These are phyloP conservation scores for Ectobius pallidus DNA, from an alignment of 2,888 invertebrate species.

Conservation along the genomic window DNA sequence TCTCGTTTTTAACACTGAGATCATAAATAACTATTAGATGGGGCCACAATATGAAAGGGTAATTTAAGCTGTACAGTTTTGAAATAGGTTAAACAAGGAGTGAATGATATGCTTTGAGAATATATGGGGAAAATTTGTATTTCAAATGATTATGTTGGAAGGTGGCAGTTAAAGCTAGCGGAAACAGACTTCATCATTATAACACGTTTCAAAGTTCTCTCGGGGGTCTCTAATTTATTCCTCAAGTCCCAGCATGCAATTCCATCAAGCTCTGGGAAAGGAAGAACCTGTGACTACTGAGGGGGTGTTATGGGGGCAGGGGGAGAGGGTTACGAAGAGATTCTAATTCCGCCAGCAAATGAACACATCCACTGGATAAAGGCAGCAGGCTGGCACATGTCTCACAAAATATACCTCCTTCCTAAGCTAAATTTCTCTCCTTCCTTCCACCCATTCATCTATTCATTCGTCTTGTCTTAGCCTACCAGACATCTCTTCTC, in stretches of 20 bases:
- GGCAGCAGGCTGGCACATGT: constrained; percentile 13
- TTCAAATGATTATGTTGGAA: constrained; percentile 8
- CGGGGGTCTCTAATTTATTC: constrained; percentile 33
- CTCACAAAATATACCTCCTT: constrained; percentile 28
- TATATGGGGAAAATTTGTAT: constrained; percentile 1
- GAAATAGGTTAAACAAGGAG: no score
- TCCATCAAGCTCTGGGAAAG: constrained; percentile 33
- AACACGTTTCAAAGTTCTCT: constrained; percentile 29
- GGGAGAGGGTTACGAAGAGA: neutral
- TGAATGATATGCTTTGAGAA: neutral
- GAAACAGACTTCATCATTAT: constrained; percentile 28
- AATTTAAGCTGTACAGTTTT: no score
- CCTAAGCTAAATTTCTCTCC: constrained; percentile 21
- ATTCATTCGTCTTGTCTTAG: constrained; percentile 32
- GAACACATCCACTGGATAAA: constrained; percentile 36
- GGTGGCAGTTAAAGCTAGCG: constrained; percentile 26
- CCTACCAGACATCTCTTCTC: constrained; percentile 12
- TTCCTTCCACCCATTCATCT: constrained; percentile 28
- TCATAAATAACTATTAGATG: no score
- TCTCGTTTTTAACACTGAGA: no score
- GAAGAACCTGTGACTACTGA: constrained; percentile 17
- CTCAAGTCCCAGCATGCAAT: constrained; percentile 36
- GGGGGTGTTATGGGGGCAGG: neutral
- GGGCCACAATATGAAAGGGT: no score
- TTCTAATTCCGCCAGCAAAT: constrained; percentile 34